Evolutionary conservation across 1,140 invertebrate genomes (phyloP), one percentile per base, ranked within the genome.

Genomic region (Agrypnia vestita): DNA sequence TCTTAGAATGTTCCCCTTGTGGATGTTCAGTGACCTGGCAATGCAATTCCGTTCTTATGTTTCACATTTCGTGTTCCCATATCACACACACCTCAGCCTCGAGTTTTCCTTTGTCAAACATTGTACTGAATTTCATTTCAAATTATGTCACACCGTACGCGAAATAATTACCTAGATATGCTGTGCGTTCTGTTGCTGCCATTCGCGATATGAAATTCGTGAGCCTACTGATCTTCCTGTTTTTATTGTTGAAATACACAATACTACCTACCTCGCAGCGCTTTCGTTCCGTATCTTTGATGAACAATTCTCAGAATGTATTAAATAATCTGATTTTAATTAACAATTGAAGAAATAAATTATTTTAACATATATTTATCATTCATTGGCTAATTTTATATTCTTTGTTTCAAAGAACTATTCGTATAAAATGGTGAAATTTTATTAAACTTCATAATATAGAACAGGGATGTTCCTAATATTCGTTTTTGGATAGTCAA

Each of bases 91-190:
- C 46, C 46, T 49, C 46, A 25, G 17, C 0, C 19, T 71, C 35
- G 46, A 15, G 67, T 71, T 71, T 71, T 49, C 67, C 67, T 51
- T 51, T 71, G 47, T 71, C 67, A 53, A 71, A 53, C 46, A 25
- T 71, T 71, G 25, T 25, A 12, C 46, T 3, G 46, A 49, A 71
- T 71, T 47, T 69, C 44, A 43, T 44, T 47, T 19, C 9, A 4
- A 47, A 69, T 49, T 17, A 25, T 1, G 46, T 6, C 13, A 17
- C n/a, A 67, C 46, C 21, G n/a, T 47, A 19, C 67, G 19, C 12
- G 67, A 51, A 71, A 49, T 71, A 71, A 71, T 71, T 25, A 51
- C 10, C n/a, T n/a, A n/a, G n/a, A 35, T 6, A 35, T 6, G 25
- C 25, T 69, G n/a, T 21, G 10, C 1, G 44, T 3, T n/a, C 21